Conservation (phyloP, 92 coral and sea anemone species). For the Bergia sp. region DNA sequence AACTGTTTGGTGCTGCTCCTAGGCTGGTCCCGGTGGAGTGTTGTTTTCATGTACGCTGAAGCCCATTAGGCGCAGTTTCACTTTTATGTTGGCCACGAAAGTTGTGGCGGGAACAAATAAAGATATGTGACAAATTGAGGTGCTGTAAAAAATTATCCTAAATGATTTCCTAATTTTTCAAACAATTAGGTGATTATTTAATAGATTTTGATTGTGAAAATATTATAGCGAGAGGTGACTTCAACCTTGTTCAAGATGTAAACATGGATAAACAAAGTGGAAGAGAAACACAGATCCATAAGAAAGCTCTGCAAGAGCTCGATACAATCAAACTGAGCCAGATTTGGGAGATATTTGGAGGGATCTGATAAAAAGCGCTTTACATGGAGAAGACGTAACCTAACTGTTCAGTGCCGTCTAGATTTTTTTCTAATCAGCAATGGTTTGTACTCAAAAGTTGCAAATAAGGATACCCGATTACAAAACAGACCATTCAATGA, state of each 20-base stretch:
- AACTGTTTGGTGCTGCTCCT: too few relatives aligned
- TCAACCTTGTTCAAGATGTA: slow-evolving; percentile 38
- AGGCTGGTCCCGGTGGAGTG: too few relatives aligned
- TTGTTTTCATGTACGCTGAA: too few relatives aligned
- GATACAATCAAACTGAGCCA: slow-evolving; percentile 7
- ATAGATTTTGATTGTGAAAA: background rate
- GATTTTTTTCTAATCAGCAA: slow-evolving; percentile 40
- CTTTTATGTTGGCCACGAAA: too few relatives aligned
- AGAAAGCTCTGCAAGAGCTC: slow-evolving; percentile 29
- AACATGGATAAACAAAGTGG: slow-evolving; percentile 24
- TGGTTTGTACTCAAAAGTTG: background rate
- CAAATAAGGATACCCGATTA: background rate
- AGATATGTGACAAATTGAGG: too few relatives aligned
- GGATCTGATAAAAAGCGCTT: slow-evolving; percentile 11
- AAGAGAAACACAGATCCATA: slow-evolving; percentile 15
- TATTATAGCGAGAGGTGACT: slow-evolving; percentile 24
- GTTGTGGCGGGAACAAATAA: too few relatives aligned
- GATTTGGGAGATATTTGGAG: slow-evolving; percentile 39
- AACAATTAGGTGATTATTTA: slow-evolving; percentile 1
- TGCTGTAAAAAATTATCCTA: too few relatives aligned
- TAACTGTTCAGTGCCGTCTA: slow-evolving; percentile 29
- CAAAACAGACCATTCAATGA: slow-evolving; percentile 17
- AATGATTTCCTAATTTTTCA: background rate
- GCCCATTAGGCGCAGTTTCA: too few relatives aligned
- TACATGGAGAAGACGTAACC: slow-evolving; percentile 24